phyloP scores from a whole-genome alignment of 2,113 vertebrate genomes.

The Melierax canorus region DNA sequence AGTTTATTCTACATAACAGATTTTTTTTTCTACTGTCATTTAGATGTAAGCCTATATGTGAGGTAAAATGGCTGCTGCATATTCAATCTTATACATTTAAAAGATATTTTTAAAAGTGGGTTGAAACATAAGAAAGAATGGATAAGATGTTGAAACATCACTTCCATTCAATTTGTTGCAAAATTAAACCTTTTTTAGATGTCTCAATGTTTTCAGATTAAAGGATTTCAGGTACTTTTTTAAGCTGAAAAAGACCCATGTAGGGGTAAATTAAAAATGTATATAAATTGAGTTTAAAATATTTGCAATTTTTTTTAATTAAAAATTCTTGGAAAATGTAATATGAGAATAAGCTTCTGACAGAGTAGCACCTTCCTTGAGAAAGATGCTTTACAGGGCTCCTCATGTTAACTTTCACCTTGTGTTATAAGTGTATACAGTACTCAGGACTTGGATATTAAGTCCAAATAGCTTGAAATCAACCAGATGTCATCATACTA shows the following conservation, averaged over 20 bases:
- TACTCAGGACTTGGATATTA: background rate
- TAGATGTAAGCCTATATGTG: background rate
- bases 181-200: background rate
- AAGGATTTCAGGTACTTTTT: background rate
- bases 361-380: background rate
- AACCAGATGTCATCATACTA: background rate
- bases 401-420: background rate
- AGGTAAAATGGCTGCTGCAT: background rate
- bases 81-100: background rate
- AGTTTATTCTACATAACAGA: background rate
- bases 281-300: background rate
- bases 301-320: background rate
- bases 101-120: background rate
- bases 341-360: background rate
- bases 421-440: background rate
- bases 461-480: background rate
- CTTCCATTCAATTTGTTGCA: background rate
- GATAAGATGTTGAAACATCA: background rate
- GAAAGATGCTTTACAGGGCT: background rate
- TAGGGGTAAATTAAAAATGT: background rate
- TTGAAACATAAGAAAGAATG: background rate
- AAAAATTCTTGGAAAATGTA: background rate
- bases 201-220: background rate
- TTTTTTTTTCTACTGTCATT: background rate
- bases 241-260: background rate